Percentiles rank a stretch among this genome's conserved stretches.
These are phyloP conservation scores for Parauchenoglanis punctatus DNA, from an alignment of 2,797 vertebrate genomes.

Conservation along the genomic window DNA sequence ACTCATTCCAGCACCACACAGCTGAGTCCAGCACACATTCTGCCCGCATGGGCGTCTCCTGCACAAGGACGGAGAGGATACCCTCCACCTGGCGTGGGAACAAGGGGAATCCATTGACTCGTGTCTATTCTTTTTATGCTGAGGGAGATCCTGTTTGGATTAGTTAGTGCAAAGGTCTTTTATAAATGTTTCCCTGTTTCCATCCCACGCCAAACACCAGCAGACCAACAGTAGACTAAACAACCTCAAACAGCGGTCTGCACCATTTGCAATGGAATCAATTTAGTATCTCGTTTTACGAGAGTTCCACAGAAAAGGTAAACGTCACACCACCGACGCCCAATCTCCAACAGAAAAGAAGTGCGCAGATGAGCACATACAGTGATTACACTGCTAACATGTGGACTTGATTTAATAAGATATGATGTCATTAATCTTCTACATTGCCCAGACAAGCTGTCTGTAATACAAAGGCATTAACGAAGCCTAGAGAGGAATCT, in stretches of 20 bases:
- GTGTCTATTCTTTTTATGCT: conserved; percentile 40
- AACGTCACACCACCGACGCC: neutral
- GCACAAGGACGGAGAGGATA: conserved; percentile 64
- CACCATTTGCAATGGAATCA: conserved; percentile 30
- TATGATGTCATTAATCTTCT: neutral
- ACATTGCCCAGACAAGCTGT: neutral
- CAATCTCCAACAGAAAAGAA: neutral
- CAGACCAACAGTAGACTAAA: conserved; percentile 47
- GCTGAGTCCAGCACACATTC: conserved; percentile 73
- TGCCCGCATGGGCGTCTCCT: conserved; percentile 60
- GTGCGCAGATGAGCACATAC: neutral
- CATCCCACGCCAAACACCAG: conserved; percentile 52
- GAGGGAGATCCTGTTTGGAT: conserved; percentile 61
- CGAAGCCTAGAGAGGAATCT: neutral
- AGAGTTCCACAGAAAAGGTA: conserved; percentile 37
- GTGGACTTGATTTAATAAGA: conserved; percentile 7
- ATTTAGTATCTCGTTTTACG: neutral
- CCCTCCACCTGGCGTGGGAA: conserved; percentile 69
- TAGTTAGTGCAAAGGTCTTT: conserved; percentile 53
- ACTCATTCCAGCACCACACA: conserved; percentile 70
- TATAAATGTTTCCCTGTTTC: conserved; percentile 64
- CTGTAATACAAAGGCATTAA: neutral
- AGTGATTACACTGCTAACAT: neutral
- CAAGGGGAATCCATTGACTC: conserved; percentile 64
- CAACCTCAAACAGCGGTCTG: conserved; percentile 43